A percentile compares a stretch with the other conserved stretches of the same genome.
These are phyloP conservation scores for Hylaea fasciaria DNA, from an alignment of 2,888 invertebrate species.

Conservation along the genomic window DNA sequence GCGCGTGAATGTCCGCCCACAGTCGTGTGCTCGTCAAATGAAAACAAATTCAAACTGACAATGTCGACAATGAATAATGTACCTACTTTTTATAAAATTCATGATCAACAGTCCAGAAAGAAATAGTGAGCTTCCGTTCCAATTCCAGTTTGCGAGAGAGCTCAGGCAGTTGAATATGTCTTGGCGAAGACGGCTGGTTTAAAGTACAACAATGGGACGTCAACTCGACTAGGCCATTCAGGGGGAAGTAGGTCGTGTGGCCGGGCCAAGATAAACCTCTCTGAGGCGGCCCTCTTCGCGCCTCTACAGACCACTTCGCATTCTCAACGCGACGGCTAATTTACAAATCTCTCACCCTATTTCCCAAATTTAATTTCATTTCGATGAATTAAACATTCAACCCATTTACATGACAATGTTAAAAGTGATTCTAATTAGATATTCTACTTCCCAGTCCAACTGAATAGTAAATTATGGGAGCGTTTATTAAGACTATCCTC, in stretches of 20 bases:
- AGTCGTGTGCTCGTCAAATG: too few species aligned
- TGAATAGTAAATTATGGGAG: neutral
- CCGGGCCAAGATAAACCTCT: conserved; percentile 55
- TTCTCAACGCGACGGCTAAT: conserved; percentile 18
- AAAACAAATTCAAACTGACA: too few species aligned
- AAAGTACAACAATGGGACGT: conserved; percentile 60
- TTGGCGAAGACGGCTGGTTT: conserved; percentile 34
- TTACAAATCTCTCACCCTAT: conserved; percentile 17
- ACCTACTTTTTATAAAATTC: too few species aligned
- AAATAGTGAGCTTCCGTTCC: neutral
- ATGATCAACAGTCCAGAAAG: neutral
- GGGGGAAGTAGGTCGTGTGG: conserved; percentile 59
- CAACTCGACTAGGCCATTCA: conserved; percentile 51
- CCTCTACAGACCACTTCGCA: conserved; percentile 29
- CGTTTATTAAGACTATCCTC: neutral
- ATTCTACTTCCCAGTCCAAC: neutral
- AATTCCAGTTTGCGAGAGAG: conserved; percentile 21
- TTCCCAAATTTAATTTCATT: conserved; percentile 10
- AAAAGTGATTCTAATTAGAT: neutral
- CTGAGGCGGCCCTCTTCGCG: conserved; percentile 39
- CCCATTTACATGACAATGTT: conserved; percentile 3
- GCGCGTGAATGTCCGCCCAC: neutral
- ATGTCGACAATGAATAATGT: too few species aligned
- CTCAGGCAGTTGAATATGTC: conserved; percentile 41
- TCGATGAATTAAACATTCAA: conserved; percentile 6